These are phyloP conservation scores for Loris lydekkerianus DNA, from an alignment of 2,797 vertebrate genomes.

Conservation along the genomic window DNA sequence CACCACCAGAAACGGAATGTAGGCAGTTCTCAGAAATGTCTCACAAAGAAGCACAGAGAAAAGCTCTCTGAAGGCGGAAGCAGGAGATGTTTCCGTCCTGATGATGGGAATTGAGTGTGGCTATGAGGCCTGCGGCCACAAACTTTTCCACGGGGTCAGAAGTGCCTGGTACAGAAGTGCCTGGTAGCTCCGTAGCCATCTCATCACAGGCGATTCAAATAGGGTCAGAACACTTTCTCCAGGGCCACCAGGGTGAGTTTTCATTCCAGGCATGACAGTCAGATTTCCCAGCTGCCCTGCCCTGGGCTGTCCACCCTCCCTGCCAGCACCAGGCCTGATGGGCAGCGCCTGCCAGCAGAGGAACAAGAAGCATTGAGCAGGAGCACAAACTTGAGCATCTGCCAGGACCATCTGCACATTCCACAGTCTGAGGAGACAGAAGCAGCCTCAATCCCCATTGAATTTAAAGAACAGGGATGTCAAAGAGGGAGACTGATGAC, in stretches of 20 bases:
- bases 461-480: conserved; percentile 5
- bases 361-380: conserved; percentile 42
- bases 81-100: conserved; percentile 68
- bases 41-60: conserved; percentile 76
- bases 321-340: not conserved
- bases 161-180: conserved; percentile 64
- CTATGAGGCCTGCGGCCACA: not conserved
- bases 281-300: not conserved
- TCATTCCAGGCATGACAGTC: conserved; percentile 56
- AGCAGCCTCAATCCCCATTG: not conserved
- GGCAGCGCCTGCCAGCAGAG: not conserved
- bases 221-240: conserved; percentile 50
- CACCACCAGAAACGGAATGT: conserved; percentile 69
- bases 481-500: not conserved
- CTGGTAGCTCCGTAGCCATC: not conserved
- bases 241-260: conserved; percentile 29
- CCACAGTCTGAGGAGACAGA: not conserved
- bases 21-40: conserved; percentile 77
- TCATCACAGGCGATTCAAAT: conserved; percentile 7
- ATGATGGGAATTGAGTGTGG: conserved; percentile 58
- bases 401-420: conserved; percentile 67
- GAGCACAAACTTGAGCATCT: conserved; percentile 39
- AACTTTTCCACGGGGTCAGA: conserved; percentile 50
- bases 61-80: conserved; percentile 66
- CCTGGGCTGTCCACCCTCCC: not conserved